Evolutionary conservation across 2,888 invertebrate genomes (phyloP), one percentile per base, ranked within the genome.

Genomic region (Eueremaeus valkanovi): DNA sequence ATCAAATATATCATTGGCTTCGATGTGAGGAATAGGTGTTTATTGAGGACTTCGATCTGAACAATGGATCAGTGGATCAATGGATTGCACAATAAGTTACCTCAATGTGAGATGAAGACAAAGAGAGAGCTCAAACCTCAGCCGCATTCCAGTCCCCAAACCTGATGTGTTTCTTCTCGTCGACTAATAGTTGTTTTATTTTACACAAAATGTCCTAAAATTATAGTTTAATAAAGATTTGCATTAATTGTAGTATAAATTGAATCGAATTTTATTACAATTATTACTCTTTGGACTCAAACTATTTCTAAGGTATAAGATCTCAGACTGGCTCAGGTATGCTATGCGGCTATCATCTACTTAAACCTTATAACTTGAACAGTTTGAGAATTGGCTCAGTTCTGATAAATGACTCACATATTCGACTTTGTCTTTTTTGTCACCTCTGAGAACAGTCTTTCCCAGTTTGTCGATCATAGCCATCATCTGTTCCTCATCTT

Each of bases 1-100:
- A 99, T 91, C 80, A 99, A 87, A 84, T 99, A 99, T 80, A 99
- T 90, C 76, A 93, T 92, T 0, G 99, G 99, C 84, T 99, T 99
- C 0, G 97, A 92, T 16, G 99, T 99, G 79, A 99, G 86, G 83
- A 99, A 95, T 79, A 98, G 86, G 84, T 98, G 92, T 85, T 93
- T 95, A 85, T 99, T 99, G 75, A 99, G 86, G 58, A 94, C 87
- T 85, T 98, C 96, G 84, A 97, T 94, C 95, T 96, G 87, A 77
- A 88, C 86, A 78, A n/a, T n/a, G n/a, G n/a, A n/a, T n/a, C n/a
- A n/a, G n/a, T n/a, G n/a, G n/a, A n/a, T n/a, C n/a, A n/a, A n/a
- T n/a, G n/a, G n/a, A n/a, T n/a, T n/a, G n/a, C 76, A 79, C 80
- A 3, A 24, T 55, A 31, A 72, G 42, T 66, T 6, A 24, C 3